Percentiles rank a stretch among this genome's conserved stretches.
These are phyloP conservation scores for Solea solea DNA, from an alignment of 2,113 vertebrate genomes.

Conservation along the genomic window DNA sequence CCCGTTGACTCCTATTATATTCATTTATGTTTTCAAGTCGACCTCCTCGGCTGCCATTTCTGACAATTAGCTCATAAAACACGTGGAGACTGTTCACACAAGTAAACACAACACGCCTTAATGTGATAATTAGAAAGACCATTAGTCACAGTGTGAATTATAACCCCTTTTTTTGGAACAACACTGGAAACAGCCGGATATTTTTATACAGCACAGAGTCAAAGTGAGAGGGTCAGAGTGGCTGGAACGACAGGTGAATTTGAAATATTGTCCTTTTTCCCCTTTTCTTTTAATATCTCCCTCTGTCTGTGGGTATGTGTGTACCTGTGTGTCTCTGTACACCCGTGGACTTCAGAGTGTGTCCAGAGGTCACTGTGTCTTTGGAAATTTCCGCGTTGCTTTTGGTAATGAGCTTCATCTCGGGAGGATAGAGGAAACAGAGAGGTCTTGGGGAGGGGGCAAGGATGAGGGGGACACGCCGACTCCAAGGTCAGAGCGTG, in stretches of 20 bases:
- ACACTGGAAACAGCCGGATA: neutral
- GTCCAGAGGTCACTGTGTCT: conserved; percentile 34
- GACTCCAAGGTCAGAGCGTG: conserved; percentile 14
- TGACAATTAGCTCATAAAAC: no score
- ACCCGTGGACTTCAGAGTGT: conserved; percentile 8
- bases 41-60: no score
- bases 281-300: no score
- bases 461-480: neutral
- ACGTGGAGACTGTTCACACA: neutral
- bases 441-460: conserved; percentile 9
- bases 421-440: conserved; percentile 26
- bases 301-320: neutral
- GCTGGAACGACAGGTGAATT: no score
- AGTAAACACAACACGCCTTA: neutral
- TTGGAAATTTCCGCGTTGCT: conserved; percentile 38
- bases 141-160: neutral
- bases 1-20: neutral
- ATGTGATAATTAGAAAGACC: neutral
- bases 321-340: conserved; percentile 5
- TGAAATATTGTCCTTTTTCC: no score
- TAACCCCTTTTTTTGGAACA: neutral
- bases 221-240: no score
- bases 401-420: conserved; percentile 55
- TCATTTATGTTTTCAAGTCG: no score
- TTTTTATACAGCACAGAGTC: neutral